Percentiles rank a stretch among this genome's conserved stretches.
phyloP scores from a whole-genome alignment of 2,888 invertebrate genomes.

The Tinea trinotella region DNA sequence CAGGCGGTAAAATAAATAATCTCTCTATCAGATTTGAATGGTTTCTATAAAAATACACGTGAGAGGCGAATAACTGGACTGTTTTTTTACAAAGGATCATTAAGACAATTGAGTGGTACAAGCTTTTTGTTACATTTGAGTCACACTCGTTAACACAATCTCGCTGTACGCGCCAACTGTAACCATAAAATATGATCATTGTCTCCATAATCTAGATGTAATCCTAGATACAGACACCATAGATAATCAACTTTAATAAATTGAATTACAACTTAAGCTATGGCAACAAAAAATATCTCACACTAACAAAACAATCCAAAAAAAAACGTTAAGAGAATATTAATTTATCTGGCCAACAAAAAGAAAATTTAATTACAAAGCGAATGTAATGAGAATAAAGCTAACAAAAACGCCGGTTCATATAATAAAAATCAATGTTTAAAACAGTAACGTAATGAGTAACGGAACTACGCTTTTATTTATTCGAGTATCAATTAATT shows the following conservation, averaged over 20 bases:
- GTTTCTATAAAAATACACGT: conserved; percentile 15
- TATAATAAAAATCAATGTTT: conserved; percentile 8
- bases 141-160: conserved; percentile 7
- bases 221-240: neutral
- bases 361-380: conserved; percentile 13
- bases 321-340: neutral
- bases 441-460: conserved; percentile 39
- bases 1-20: conserved; percentile 20
- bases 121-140: conserved; percentile 12
- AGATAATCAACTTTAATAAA: conserved; percentile 4
- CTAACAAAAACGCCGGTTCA: neutral
- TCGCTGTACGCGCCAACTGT: neutral
- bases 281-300: conserved; percentile 6
- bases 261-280: neutral
- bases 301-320: neutral
- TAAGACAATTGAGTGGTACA: conserved; percentile 14
- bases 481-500: conserved; percentile 48
- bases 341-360: conserved; percentile 8
- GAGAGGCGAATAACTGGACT: conserved; percentile 20
- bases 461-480: conserved; percentile 37
- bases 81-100: conserved; percentile 18
- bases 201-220: conserved; percentile 4
- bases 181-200: neutral
- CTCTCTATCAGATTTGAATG: conserved; percentile 19
- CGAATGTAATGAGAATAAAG: conserved; percentile 11